Base-by-base conservation (phyloP, 2,888 invertebrate species). In the Theretra japonica region DNA sequence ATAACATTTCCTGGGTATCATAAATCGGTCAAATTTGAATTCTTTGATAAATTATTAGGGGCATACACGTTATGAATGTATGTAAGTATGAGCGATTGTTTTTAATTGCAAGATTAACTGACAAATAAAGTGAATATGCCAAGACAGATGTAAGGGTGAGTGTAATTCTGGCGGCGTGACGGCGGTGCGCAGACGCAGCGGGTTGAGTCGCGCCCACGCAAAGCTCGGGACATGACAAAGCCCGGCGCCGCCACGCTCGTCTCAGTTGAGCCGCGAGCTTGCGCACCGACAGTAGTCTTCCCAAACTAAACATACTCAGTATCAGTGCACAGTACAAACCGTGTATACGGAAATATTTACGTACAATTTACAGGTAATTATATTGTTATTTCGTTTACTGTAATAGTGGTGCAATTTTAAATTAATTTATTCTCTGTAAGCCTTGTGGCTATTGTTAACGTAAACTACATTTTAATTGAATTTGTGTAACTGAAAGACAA, bases 201-300 rank as follows among this genome's bases (percentile, higher is more conserved):
- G 79, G 53, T 77, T 80, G 79, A 74, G 76, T 72, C 73, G 79
- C 88, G 86, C 93, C 93, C 89, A 92, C 94, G 89, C 92, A 83
- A 88, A 88, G 88, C 86, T 88, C 82, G 53, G 53, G 77, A 83
- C 79, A 89, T 86, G 89, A 89, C 89, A 91, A 90, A 91, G 90
- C 88, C 81, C 83, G 82, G 79, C 83, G 86, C 86, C 74, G 82
- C 82, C 79, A 75, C 79, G 78, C 76, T 71, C 75, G 80, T 76
- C 79, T 90, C 93, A 94, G 94, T 94, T 81, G 85, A 86, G 84
- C 83, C 86, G 88, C 84, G 88, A 91, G 86, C 92, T 90, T 88
- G 83, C 82, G 75, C 80, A 82, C 81, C 86, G 82, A 86, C 88
- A 88, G 92, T 89, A 76, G 88, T 90, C 85, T 28, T 77, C 76